Base-by-base conservation (phyloP, 2,797 vertebrate species). In the Pangasius mekongensis region DNA sequence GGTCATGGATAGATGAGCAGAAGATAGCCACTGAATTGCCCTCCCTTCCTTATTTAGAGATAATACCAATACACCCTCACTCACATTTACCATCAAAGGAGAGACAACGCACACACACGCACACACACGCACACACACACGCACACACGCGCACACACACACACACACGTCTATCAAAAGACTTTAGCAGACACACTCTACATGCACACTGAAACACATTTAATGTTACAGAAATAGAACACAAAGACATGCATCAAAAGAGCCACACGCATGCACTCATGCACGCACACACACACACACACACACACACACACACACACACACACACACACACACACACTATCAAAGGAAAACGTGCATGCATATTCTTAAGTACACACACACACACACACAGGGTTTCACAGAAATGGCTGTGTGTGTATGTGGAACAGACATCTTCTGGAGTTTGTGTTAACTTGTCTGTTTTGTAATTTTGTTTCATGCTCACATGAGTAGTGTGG, bases 371-470 rank as follows among this genome's bases (percentile, higher is more conserved):
- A 11, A 2, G 13, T 22, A 36, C 20, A 54, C 83, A 36, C 74
- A 36, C 73, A 22, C 85, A 54, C 74, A 77, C 90, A 83, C 80
- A 87, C 89, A 88, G 2, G 83, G 64, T 66, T 30, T 85, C 87
- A 90, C 85, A 86, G 84, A 62, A 67, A 83, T 78, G 74, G 20
- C 24, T 88, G 92, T 84, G 4, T 71, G 93, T 94, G 93, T 94
- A 92, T 94, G 92, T 93, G 94, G 62, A 71, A 71, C 67, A 64
- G 69, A 62, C 82, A 60, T 78, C 56, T 47, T 73, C 71, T 83
- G 67, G 47, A 73, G 54, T 81, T 43, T 39, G 64, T 58, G 86
- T 74, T 64, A 54, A 77, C 74, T 74, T 73, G 22, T 76, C 9
- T 20, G 47, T 74, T 86, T 78, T 30, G 27, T 47, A 36, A 54